Base-by-base conservation (phyloP, 2,888 invertebrate species). In the Nemotelus nigrinus region DNA sequence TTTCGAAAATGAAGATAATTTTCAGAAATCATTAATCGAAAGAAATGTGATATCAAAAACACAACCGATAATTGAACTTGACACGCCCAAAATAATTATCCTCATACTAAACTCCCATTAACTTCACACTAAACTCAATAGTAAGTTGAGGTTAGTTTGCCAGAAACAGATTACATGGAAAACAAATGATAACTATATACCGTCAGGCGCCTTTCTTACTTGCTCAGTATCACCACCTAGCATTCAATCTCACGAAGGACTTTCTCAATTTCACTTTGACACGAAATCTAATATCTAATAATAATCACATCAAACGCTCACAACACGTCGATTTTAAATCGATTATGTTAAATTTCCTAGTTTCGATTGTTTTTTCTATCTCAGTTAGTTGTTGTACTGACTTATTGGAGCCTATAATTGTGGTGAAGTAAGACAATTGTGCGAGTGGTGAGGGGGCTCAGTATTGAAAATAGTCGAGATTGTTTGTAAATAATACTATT, bases 261-360 rank as follows among this genome's bases (percentile, higher is more conserved):
- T 64, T 64, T 47, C 44, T 65, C 45, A 58, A 78, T 78, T 76
- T 72, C 60, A 44, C 57, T 55, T 72, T 77, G 77, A 50, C 77
- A 78, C 74, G 78, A 72, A 60, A 77, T 77, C 77, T 53, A 58
- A 77, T 78, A 76, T 76, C 65, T 67, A 77, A 78, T 77, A 65
- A 74, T 77, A 78, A 77, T 77, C 72, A 72, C 57, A 77, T 78
- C 78, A 78, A 72, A 50, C 7, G 39, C n/a, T 76, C 58, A 47
- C 63, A 70, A 76, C 71, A 76, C 71, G 76, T 71, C 76, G 57
- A 76, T 76, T 78, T 72, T 47, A 76, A 75, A 78, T 76, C 78
- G 76, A 78, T 78, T 78, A 65, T 50, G 50, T 50, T 58, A 63
- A 70, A 70, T 70, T 53, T 70, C 47, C n/a, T 67, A 48, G 47